Evolutionary conservation across 2,113 vertebrate species (phyloP), one percentile per base, ranked within the genome.

Genomic region (Lonchura striata): DNA sequence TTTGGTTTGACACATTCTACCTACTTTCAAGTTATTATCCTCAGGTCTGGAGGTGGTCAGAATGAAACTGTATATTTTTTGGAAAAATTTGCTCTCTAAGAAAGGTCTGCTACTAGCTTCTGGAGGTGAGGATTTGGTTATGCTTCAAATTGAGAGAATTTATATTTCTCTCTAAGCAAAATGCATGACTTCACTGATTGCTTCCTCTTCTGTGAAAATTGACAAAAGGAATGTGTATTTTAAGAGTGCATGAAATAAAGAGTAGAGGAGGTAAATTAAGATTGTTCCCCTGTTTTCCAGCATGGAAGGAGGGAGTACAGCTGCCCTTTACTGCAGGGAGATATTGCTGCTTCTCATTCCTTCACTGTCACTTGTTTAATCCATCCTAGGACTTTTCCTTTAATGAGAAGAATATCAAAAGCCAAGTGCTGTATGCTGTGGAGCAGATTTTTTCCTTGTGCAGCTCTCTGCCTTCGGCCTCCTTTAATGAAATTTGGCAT

Each of bases 361-460:
- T 75, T 18, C 7, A 49, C 5, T 44, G 21, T 42, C 21, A 60
- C 28, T 60, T 75, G 46, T 27, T 86, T 61, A 61, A 75, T 11
- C 37, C 41, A 54, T n/a, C 11, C 54, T 19, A 64, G 16, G 56
- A 33, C 13, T 17, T 19, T 19, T 31, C 22, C 33, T 46, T 64
- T 52, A 37, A 68, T n/a, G 22, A 61, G 64, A 87, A 82, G 77
- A 64, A 50, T n/a, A n/a, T 3, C 14, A 61, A 83, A 89, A 84
- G 14, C 16, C 20, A 54, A 22, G 13, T 33, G 35, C 61, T 41
- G 4, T 25, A 25, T 76, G n/a, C 31, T 41, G 33, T n/a, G 60
- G 25, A 74, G 13, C 41, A 64, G 11, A 15, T 39, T 60, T 53
- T 41, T 61, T 23, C 79, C 0, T 0, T 35, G 23, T 44, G 41